Percentiles rank a stretch among this genome's conserved stretches.
Evolutionary conservation across 1,140 invertebrate species (phyloP).

Genomic region (Papilio dardanus): DNA sequence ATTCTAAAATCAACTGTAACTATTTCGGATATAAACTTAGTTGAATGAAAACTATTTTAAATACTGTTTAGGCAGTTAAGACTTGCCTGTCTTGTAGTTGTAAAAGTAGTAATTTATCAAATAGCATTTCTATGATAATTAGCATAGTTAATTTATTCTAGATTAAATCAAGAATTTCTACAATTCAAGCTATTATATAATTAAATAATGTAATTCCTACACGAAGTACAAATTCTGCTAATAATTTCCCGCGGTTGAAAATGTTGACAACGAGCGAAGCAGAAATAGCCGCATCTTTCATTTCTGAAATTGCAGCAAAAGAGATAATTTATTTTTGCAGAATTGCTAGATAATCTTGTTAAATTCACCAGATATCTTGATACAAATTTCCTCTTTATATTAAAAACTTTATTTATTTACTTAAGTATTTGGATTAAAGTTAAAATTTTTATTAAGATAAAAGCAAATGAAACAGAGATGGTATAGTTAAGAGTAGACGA

Average conservation of each 20-base stretch:
- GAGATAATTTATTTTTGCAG: conserved; percentile 37
- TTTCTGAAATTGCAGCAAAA: conserved; percentile 35
- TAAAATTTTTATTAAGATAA: neutral
- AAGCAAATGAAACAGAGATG: neutral
- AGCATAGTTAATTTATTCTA: no score
- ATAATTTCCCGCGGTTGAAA: conserved; percentile 32
- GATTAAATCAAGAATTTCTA: neutral
- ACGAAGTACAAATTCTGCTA: conserved; percentile 21
- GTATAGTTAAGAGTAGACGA: no score
- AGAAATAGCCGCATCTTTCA: conserved; percentile 36
- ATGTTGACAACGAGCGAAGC: conserved; percentile 33
- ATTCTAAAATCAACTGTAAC: no score
- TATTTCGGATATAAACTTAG: no score
- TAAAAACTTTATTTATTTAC: neutral
- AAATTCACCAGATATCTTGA: conserved; percentile 25
- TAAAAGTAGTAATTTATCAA: no score
- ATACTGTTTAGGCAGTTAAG: no score
- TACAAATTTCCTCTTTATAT: neutral
- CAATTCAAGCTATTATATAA: neutral
- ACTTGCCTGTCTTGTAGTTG: no score
- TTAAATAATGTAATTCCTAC: neutral
- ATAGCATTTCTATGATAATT: no score
- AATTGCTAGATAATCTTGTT: conserved; percentile 34
- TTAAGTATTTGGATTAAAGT: neutral
- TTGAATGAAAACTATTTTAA: no score